Conservation (phyloP, 2,113 vertebrate genomes). For the Lepisosteus oculatus region DNA sequence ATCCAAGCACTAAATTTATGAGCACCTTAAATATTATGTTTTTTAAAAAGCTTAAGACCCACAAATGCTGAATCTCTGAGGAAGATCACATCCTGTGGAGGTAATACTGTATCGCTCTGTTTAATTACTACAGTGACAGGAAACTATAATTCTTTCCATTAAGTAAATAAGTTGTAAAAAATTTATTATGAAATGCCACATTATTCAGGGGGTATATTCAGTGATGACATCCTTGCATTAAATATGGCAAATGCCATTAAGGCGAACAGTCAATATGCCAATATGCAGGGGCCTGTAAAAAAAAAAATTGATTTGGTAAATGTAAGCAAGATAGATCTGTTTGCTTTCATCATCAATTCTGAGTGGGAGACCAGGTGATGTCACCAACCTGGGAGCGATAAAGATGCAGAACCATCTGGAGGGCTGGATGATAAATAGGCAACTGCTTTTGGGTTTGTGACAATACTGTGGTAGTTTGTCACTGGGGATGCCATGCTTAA, state of each 20-base stretch:
- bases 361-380: constrained; percentile 88
- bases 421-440: constrained; percentile 84
- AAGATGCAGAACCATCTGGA: constrained; percentile 92
- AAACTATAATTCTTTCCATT: constrained; percentile 92
- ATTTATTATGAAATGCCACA: constrained; percentile 96
- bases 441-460: constrained; percentile 80
- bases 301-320: constrained; percentile 98
- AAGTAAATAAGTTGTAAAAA: constrained; percentile 96
- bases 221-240: constrained; percentile 96
- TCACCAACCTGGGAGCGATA: constrained; percentile 96
- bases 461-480: constrained; percentile 87
- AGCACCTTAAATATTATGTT: constrained; percentile 64
- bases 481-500: constrained; percentile 85
- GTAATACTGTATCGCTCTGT: constrained; percentile 84
- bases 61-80: constrained; percentile 33
- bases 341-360: constrained; percentile 99
- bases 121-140: constrained; percentile 86
- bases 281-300: constrained; percentile 95
- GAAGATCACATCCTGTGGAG: constrained; percentile 63
- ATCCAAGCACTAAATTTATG: constrained; percentile 61
- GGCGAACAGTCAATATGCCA: constrained; percentile 98
- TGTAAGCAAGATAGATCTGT: constrained; percentile 99
- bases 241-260: constrained; percentile 96
- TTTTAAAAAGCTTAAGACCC: constrained; percentile 56
- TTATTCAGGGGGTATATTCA: constrained; percentile 90